A percentile compares a stretch with the other conserved stretches of the same genome.
phyloP scores from a whole-genome alignment of 1,140 invertebrate genomes.

The Brachionus paranguensis region DNA sequence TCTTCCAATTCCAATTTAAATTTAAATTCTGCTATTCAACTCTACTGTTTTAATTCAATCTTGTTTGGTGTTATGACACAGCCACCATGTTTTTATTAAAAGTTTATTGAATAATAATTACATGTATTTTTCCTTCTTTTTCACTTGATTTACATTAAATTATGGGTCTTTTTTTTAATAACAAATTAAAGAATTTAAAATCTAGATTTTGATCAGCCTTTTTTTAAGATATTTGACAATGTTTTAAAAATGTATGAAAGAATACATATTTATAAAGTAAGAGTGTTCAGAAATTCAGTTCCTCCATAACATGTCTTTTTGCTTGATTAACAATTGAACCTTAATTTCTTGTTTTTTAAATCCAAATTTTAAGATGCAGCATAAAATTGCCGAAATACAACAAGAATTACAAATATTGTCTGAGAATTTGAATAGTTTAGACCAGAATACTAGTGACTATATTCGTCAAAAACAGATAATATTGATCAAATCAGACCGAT shows the following conservation, averaged over 20 bases:
- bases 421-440: not conserved
- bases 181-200: too few relatives aligned
- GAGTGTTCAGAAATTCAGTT: not conserved
- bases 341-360: not conserved
- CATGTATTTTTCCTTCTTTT: too few relatives aligned
- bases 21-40: too few relatives aligned
- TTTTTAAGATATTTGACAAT: not conserved
- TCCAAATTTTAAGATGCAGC: not conserved
- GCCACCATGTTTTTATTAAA: too few relatives aligned
- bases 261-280: not conserved
- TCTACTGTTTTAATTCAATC: too few relatives aligned
- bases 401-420: constrained; percentile 8
- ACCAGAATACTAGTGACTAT: not conserved
- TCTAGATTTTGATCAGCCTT: too few relatives aligned
- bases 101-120: too few relatives aligned
- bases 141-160: too few relatives aligned
- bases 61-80: too few relatives aligned
- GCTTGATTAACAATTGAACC: not conserved
- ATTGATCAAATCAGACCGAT: not conserved
- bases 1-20: too few relatives aligned
- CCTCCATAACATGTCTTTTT: not conserved
- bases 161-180: too few relatives aligned
- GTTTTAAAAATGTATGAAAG: not conserved
- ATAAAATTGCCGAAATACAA: constrained; percentile 12
- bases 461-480: constrained; percentile 17